These are phyloP conservation scores for Chrysomela aeneicollis DNA, from an alignment of 2,888 invertebrate genomes.

Conservation along the genomic window DNA sequence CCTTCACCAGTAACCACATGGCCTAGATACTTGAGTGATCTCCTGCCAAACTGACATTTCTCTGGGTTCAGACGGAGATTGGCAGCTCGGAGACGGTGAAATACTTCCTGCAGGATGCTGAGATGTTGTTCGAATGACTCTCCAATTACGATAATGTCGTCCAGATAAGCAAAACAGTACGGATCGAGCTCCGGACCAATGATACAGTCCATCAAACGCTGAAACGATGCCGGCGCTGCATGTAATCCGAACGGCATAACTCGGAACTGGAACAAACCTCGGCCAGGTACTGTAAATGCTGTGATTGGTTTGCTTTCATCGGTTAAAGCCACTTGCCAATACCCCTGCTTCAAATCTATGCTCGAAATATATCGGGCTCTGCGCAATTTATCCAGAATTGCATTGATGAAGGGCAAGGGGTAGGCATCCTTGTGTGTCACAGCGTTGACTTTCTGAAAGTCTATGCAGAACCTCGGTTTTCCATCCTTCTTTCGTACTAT, in stretches of 20 bases:
- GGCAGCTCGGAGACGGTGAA: slow-evolving; percentile 17
- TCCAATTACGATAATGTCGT: slow-evolving; percentile 4
- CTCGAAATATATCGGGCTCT: slow-evolving; percentile 40
- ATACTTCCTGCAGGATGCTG: slow-evolving; percentile 7
- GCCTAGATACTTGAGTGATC: slow-evolving; percentile 22
- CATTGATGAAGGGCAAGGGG: slow-evolving; percentile 45
- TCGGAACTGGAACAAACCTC: slow-evolving; percentile 48
- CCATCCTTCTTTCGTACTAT: slow-evolving; percentile 34
- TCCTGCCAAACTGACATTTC: slow-evolving; percentile 28
- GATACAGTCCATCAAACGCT: background rate
- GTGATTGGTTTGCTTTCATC: slow-evolving; percentile 40
- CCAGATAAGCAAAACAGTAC: slow-evolving; percentile 4
- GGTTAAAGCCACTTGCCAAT: slow-evolving; percentile 44
- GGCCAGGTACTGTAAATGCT: slow-evolving; percentile 46
- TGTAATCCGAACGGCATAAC: slow-evolving; percentile 50
- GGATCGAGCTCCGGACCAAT: background rate
- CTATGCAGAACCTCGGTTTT: slow-evolving; percentile 35
- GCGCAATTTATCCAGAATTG: slow-evolving; percentile 43
- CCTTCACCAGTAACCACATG: slow-evolving; percentile 16
- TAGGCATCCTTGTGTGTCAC: slow-evolving; percentile 39
- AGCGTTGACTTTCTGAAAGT: slow-evolving; percentile 33
- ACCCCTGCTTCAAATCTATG: slow-evolving; percentile 40
- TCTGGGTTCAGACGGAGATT: slow-evolving; percentile 23
- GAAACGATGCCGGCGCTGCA: slow-evolving; percentile 29
- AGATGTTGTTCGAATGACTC: background rate